phyloP scores from a whole-genome alignment of 2,113 vertebrate genomes.

The Callionymus lyra region DNA sequence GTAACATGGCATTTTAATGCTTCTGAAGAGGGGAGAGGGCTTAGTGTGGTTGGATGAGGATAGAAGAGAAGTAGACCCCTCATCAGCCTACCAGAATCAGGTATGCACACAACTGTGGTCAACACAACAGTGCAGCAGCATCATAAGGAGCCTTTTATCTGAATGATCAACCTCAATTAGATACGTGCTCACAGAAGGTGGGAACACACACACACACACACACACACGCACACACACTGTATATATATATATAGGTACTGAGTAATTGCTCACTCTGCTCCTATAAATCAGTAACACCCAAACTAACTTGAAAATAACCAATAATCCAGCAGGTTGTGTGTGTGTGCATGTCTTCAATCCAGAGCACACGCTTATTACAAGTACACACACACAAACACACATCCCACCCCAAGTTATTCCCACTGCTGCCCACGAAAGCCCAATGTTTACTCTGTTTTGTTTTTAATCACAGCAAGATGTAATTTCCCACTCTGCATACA shows the following conservation, averaged over 20 bases:
- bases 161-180: slow-evolving; percentile 70
- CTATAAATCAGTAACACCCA: too few relatives aligned
- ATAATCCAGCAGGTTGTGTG: too few relatives aligned
- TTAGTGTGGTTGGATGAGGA: slow-evolving; percentile 30
- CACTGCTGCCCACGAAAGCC: slow-evolving; percentile 47
- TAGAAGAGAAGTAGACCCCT: slow-evolving; percentile 11
- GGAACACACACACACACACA: slow-evolving; percentile 30
- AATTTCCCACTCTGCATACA: slow-evolving; percentile 59
- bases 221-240: slow-evolving; percentile 11
- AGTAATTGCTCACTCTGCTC: too few relatives aligned
- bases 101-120: slow-evolving; percentile 3
- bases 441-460: slow-evolving; percentile 57
- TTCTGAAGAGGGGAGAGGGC: slow-evolving; percentile 33
- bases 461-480: slow-evolving; percentile 63
- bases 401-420: slow-evolving; percentile 22
- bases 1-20: slow-evolving; percentile 62
- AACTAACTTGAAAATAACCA: too few relatives aligned
- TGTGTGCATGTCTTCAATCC: too few relatives aligned
- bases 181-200: slow-evolving; percentile 55
- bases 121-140: slow-evolving; percentile 27
- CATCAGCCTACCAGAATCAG: slow-evolving; percentile 1
- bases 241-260: too few relatives aligned
- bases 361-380: not conserved
- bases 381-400: slow-evolving; percentile 13
- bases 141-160: slow-evolving; percentile 58